Conservation (phyloP, 2,113 vertebrate species). For the Petaurus breviceps region DNA sequence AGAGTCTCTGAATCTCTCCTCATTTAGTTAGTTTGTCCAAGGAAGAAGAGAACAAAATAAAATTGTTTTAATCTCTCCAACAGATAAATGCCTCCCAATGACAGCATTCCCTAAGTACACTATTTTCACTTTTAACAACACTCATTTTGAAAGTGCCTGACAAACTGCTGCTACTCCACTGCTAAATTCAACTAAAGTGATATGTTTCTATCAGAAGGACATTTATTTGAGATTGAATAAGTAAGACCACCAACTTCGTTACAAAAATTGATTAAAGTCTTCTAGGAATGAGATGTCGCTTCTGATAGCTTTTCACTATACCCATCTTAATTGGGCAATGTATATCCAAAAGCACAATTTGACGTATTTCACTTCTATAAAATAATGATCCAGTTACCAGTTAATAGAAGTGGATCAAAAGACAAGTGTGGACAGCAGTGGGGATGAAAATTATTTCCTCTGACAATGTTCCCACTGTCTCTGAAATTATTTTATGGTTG, state of each 20-base stretch:
- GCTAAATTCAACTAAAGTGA: background rate
- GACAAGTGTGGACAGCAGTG: background rate
- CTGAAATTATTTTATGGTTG: background rate
- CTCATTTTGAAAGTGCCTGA: conserved; percentile 29
- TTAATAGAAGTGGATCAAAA: background rate
- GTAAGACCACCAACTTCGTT: background rate
- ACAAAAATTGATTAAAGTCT: conserved; percentile 4
- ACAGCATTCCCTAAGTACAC: background rate
- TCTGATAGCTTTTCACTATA: background rate
- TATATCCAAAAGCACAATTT: background rate
- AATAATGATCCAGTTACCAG: background rate
- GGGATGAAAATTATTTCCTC: background rate
- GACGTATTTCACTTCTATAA: background rate
- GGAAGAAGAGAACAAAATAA: conserved; percentile 44
- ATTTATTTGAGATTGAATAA: conserved; percentile 19
- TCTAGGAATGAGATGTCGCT: background rate
- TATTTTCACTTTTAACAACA: background rate
- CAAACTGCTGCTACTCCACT: background rate
- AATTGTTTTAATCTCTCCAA: conserved; percentile 33
- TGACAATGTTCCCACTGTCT: background rate
- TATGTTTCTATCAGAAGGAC: background rate
- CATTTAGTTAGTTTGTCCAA: conserved; percentile 2
- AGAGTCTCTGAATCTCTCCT: background rate
- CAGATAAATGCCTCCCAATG: conserved; percentile 22
- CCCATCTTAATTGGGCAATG: background rate